Percentiles rank a stretch among this genome's conserved stretches.
These are phyloP conservation scores for Caiman crocodilus DNA, from an alignment of 2,797 vertebrate species.

Conservation along the genomic window DNA sequence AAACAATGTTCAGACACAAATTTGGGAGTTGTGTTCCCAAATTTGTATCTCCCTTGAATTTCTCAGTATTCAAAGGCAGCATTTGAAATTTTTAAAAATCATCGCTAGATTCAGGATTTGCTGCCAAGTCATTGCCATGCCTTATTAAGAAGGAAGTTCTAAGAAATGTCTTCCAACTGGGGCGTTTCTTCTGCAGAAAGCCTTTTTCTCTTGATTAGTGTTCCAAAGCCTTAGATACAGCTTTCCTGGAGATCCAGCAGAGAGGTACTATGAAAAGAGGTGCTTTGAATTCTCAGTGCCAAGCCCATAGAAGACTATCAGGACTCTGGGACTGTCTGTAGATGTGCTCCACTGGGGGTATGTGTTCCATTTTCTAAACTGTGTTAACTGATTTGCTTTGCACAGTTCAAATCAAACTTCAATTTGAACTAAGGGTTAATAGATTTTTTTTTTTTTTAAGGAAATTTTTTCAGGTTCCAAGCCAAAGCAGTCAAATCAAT, in stretches of 20 bases:
- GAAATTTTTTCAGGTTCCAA: too few species aligned
- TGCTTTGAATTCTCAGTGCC: background rate
- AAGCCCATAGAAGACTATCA: background rate
- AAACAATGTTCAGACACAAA: background rate
- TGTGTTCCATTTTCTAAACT: too few species aligned
- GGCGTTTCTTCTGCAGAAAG: background rate
- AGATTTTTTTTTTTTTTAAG: too few species aligned
- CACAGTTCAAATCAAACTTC: too few species aligned
- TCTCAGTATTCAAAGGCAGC: background rate
- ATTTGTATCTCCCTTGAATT: background rate
- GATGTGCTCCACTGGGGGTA: too few species aligned
- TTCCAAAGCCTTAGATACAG: background rate
- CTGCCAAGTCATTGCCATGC: background rate
- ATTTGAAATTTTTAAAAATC: background rate
- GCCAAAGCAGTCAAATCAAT: too few species aligned
- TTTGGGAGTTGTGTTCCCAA: background rate
- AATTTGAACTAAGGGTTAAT: too few species aligned
- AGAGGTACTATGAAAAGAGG: background rate
- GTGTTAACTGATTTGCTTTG: too few species aligned
- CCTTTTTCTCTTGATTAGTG: background rate
- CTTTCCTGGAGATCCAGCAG: background rate
- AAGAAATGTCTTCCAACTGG: background rate
- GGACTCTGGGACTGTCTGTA: background rate
- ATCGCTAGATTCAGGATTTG: background rate
- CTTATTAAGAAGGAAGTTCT: background rate